Base-by-base conservation (phyloP, 2,113 vertebrate species). In the Nesospiza acunhae region DNA sequence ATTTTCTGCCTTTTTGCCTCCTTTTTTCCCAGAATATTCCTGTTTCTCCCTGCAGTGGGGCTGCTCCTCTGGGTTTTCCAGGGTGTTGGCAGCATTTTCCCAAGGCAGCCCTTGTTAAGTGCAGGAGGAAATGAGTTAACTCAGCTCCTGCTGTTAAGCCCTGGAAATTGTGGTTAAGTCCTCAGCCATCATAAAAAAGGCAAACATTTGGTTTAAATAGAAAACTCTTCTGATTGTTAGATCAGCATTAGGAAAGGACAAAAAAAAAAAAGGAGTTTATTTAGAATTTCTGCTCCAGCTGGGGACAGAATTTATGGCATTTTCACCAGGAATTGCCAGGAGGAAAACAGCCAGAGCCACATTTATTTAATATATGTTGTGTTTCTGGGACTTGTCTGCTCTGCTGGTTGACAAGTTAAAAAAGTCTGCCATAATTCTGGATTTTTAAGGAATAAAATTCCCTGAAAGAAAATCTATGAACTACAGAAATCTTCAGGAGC, bases 111-210 rank as follows among this genome's bases (percentile, higher is more conserved):
- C 93, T 90, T 79, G 90, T 89, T 93, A 94, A 97, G 93, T 94
- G 94, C 90, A 96, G 96, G 47, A 95, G 96, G 96, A 97, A 97
- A 97, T 96, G 93, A 97, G 95, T 97, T 96, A 94, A 97, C 95
- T 96, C 89, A 95, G 86, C 94, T 94, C 93, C 96, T 95, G 95
- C 94, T 95, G 94, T 80, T 96, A 93, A 95, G 14, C 95, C 87
- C 86, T 97, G 90, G 89, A 97, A 97, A 93, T 96, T 95, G 94
- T 94, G 94, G 94, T 90, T 97, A 87, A 94, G 26, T 94, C 85
- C 83, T 88, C 93, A 97, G 77, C 83, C 83, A 53, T 96, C 90
- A 92, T 66, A 92, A 93, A 97, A 89, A 96, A 91, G 53, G 58
- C 56, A 77, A 96, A 95, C 93, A 95, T 96, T 97, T 97, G 97